Conservation (phyloP, 2,797 vertebrate genomes). For the Erethizon dorsatum region DNA sequence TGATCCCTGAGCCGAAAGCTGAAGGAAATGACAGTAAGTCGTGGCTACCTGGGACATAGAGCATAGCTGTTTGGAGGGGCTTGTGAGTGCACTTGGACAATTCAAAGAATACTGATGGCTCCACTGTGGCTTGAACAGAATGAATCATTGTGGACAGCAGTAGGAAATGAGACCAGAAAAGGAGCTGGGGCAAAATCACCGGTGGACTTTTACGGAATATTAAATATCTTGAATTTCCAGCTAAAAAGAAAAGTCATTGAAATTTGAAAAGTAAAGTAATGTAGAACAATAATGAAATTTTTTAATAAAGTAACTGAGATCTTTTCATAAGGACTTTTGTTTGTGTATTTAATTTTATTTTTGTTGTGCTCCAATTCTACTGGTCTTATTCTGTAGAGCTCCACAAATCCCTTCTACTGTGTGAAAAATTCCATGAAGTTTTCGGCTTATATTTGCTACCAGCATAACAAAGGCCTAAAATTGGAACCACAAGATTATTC, state of each 20-base stretch:
- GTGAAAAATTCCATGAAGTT: not conserved
- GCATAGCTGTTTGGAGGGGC: not conserved
- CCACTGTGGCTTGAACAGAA: not conserved
- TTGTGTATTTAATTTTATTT: not conserved
- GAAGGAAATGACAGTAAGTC: not conserved
- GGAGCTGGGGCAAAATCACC: not conserved
- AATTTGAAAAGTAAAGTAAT: not conserved
- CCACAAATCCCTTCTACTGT: not conserved
- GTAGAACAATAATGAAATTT: conserved; percentile 8
- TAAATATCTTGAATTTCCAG: not conserved
- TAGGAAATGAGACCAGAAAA: not conserved
- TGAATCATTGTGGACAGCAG: not conserved
- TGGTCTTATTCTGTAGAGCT: not conserved
- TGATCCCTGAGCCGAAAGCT: not conserved
- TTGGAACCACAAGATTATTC: not conserved
- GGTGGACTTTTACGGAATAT: not conserved
- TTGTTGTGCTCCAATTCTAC: not conserved
- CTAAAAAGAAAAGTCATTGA: not conserved
- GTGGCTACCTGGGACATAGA: not conserved
- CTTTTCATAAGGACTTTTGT: not conserved
- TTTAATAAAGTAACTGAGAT: not conserved
- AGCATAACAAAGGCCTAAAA: not conserved
- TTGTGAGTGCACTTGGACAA: not conserved
- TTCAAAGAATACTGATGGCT: not conserved
- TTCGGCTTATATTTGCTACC: not conserved